Conservation (phyloP, 2,113 vertebrate species). For the Rhinoptilus africanus region DNA sequence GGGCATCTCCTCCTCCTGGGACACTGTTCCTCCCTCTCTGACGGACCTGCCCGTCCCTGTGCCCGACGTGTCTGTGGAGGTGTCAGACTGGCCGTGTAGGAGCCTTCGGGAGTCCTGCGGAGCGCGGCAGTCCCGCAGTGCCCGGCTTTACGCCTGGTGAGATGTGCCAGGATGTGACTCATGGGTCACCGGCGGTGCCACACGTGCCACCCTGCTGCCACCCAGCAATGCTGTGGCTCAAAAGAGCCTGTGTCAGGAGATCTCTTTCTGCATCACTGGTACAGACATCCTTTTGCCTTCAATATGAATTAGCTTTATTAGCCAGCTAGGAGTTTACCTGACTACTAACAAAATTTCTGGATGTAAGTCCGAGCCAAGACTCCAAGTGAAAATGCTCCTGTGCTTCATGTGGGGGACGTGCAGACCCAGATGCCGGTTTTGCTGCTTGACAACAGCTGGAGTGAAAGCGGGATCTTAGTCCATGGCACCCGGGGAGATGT, state of each 20-base stretch:
- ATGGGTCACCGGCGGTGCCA: accelerated
- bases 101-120: background rate
- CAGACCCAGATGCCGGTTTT: background rate
- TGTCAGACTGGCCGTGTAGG: background rate
- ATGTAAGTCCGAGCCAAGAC: background rate
- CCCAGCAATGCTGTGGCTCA: no score
- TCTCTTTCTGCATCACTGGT: background rate
- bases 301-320: background rate
- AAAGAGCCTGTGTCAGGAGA: background rate
- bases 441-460: background rate
- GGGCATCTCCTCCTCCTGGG: background rate
- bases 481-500: background rate
- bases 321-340: background rate
- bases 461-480: background rate
- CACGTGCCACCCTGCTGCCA: background rate
- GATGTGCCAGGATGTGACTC: background rate
- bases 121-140: background rate
- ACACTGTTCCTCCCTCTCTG: accelerated
- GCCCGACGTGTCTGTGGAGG: background rate
- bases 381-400: background rate
- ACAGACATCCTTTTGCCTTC: background rate
- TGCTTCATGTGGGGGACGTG: background rate
- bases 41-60: background rate
- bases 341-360: background rate
- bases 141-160: background rate